phyloP scores from a whole-genome alignment of 2,797 vertebrate species.

The Serranus cabrilla region DNA sequence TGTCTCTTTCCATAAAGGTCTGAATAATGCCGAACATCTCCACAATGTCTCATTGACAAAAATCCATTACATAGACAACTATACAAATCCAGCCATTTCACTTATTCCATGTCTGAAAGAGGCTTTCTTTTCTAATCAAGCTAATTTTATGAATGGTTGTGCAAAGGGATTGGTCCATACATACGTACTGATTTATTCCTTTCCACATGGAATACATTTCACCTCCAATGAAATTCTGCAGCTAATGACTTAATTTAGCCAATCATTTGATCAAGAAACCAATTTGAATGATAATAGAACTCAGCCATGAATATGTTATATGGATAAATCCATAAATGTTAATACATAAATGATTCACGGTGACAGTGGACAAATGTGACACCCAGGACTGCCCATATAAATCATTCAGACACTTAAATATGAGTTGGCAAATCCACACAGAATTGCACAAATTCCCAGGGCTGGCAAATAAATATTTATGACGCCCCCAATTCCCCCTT shows the following conservation, averaged over 20 bases:
- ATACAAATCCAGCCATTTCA: background rate
- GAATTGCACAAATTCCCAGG: constrained; percentile 84
- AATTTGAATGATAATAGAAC: constrained; percentile 64
- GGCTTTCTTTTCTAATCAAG: constrained; percentile 8
- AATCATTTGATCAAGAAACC: constrained; percentile 64
- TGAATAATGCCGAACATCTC: background rate
- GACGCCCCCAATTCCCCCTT: constrained; percentile 75
- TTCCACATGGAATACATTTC: constrained; percentile 34
- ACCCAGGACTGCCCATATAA: constrained; percentile 79
- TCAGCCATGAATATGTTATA: constrained; percentile 64
- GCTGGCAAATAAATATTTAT: constrained; percentile 89
- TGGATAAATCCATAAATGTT: constrained; percentile 73
- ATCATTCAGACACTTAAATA: constrained; percentile 89
- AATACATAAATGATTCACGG: constrained; percentile 82
- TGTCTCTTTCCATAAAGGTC: background rate
- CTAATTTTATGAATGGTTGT: constrained; percentile 7
- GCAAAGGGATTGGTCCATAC: background rate
- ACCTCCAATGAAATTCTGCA: constrained; percentile 38
- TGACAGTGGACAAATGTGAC: constrained; percentile 85
- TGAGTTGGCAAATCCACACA: constrained; percentile 84
- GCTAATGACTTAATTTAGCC: constrained; percentile 69
- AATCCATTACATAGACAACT: background rate
- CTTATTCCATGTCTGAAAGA: background rate
- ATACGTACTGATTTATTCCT: constrained; percentile 2
- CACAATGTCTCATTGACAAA: constrained; percentile 7